Evolutionary conservation across 2,888 invertebrate species (phyloP), one percentile per base, ranked within the genome.

Genomic region (Ischnura elegans): DNA sequence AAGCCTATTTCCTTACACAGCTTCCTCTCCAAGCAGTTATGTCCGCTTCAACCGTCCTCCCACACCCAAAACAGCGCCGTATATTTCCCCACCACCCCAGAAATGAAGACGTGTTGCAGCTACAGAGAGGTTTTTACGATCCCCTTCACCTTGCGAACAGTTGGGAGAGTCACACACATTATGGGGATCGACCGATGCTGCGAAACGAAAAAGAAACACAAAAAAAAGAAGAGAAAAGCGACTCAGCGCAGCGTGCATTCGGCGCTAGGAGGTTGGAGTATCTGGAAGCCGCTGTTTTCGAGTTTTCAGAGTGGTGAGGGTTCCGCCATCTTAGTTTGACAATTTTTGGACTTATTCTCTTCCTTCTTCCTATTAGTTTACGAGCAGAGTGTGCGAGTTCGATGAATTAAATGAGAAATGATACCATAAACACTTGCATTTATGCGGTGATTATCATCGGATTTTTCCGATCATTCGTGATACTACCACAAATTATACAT

Each of bases 61-160:
- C 76, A 47, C 47, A 47, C 5, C 47, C 47, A 13, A 13, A 51
- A 10, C 51, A 76, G 76, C 76, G 76, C 76, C 29, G 76, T 36
- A 76, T 36, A 76, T 76, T 76, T 76, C 76, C 36, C 76, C 5
- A 29, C 29, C 29, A 76, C 76, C 8, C 76, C 76, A 76, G 76
- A 76, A 76, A 76, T 76, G 13, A 76, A 76, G 76, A 76, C 36
- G 16, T 76, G 76, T 29, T n/a, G 36, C 76, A 36, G 76, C 76
- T 76, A 1, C 1, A 36, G n/a, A n/a, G n/a, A n/a, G 16, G 36
- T 16, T 76, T 76, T 76, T 76, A 76, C 76, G 76, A 76, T 66
- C 66, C 6, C 66, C 66, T 66, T 66, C 66, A 66, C 76, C 76
- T 76, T 76, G 76, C 76, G 76, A 76, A 76, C 29, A 76, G n/a